Conservation (phyloP, 1,140 invertebrate genomes). For the Cotesia chilonis region DNA sequence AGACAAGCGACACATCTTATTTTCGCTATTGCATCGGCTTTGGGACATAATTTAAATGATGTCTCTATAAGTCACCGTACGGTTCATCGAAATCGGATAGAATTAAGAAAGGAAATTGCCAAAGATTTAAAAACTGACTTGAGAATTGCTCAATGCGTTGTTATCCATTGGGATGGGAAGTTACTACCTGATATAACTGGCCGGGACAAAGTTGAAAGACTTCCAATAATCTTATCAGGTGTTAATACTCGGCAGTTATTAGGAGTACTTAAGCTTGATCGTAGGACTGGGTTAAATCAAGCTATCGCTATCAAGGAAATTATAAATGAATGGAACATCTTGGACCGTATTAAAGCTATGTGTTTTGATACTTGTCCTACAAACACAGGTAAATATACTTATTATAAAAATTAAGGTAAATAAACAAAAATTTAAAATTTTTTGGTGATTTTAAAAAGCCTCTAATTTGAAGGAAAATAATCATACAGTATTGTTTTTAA, state of each 20-base stretch:
- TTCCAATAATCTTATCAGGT: conserved; percentile 24
- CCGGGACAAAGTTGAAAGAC: conserved; percentile 20
- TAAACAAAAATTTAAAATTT: too few species aligned
- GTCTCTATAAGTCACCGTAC: conserved; percentile 24
- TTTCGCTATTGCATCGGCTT: background rate
- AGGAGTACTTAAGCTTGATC: conserved; percentile 19
- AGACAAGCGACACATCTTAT: conserved; percentile 17
- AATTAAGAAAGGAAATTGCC: conserved; percentile 19
- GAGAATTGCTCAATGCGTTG: conserved; percentile 9
- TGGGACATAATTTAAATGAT: conserved; percentile 17
- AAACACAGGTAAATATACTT: background rate
- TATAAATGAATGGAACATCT: conserved; percentile 14
- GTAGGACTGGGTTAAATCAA: conserved; percentile 17
- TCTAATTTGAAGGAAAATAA: too few species aligned
- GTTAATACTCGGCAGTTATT: conserved; percentile 28
- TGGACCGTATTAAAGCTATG: conserved; percentile 1
- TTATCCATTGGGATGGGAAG: conserved; percentile 35
- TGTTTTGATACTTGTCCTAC: conserved; percentile 3
- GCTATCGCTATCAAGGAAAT: conserved; percentile 12
- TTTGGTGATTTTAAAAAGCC: too few species aligned
- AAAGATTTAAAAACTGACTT: conserved; percentile 26
- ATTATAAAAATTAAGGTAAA: too few species aligned
- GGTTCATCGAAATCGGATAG: conserved; percentile 20
- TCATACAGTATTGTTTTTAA: too few species aligned
- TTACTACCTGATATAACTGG: conserved; percentile 26